Conservation (phyloP, 2,797 vertebrate species). For the Pipistrellus kuhlii region DNA sequence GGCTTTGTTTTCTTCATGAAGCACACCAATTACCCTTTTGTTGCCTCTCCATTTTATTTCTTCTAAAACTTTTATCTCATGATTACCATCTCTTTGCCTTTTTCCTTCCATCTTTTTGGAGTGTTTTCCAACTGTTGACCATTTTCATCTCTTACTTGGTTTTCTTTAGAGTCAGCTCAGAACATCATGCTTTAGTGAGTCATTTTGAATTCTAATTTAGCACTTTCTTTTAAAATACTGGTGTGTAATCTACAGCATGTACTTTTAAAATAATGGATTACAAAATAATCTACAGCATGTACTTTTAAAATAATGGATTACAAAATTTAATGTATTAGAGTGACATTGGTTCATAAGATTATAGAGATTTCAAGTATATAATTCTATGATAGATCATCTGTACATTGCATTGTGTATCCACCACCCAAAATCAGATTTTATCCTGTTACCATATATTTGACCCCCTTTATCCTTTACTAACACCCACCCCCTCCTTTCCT, state of each 20-base stretch:
- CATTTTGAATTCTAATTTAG: background rate
- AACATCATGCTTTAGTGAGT: background rate
- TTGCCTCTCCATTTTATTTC: background rate
- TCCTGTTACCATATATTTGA: background rate
- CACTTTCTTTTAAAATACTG: no score
- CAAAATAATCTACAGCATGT: background rate
- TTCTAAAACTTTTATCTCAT: background rate
- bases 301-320: no score
- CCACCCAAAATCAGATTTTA: background rate
- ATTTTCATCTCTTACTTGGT: background rate
- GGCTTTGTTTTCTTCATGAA: background rate
- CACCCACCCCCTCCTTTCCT: no score
- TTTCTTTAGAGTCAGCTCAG: background rate
- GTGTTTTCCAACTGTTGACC: background rate
- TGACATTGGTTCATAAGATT: no score
- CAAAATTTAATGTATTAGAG: no score
- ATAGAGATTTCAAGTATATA: background rate
- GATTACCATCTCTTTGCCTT: background rate
- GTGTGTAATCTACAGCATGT: background rate
- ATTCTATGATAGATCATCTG: background rate
- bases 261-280: no score
- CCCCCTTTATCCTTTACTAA: no score
- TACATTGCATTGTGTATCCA: background rate
- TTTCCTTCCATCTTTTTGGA: background rate
- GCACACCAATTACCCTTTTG: background rate